These are phyloP conservation scores for Silurus meridionalis DNA, from an alignment of 2,113 vertebrate genomes.

Conservation along the genomic window DNA sequence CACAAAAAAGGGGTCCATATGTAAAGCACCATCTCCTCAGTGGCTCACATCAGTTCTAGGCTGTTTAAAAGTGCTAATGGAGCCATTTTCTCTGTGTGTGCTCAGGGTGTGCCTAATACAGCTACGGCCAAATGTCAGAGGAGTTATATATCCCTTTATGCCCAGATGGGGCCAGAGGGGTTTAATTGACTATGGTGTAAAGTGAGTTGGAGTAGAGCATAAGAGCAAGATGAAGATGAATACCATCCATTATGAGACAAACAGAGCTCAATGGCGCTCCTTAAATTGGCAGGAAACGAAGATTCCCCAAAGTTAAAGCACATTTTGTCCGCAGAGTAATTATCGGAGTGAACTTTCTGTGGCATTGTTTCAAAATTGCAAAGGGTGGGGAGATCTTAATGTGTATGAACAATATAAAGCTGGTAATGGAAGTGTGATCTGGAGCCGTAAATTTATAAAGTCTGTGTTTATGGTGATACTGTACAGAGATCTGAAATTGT, in stretches of 20 bases:
- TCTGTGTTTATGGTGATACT: constrained; percentile 16
- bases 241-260: constrained; percentile 76
- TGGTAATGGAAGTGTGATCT: constrained; percentile 39
- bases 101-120: constrained; percentile 73
- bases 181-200: constrained; percentile 76
- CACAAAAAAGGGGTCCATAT: constrained; percentile 32
- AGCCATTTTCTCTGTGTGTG: constrained; percentile 64
- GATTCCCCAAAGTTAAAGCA: constrained; percentile 64
- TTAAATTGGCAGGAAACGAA: constrained; percentile 65
- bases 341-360: constrained; percentile 58
- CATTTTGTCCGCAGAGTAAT: constrained; percentile 59
- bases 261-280: constrained; percentile 69
- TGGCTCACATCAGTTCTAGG: constrained; percentile 29
- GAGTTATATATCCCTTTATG: constrained; percentile 77
- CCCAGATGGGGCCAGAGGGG: constrained; percentile 71
- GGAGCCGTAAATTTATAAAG: constrained; percentile 16
- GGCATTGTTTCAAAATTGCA: constrained; percentile 50
- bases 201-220: constrained; percentile 73
- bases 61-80: constrained; percentile 68
- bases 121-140: constrained; percentile 74
- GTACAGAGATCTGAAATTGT: not conserved
- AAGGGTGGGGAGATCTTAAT: constrained; percentile 49
- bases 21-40: constrained; percentile 29
- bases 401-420: constrained; percentile 37
- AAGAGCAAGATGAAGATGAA: constrained; percentile 77